These are phyloP conservation scores for Anseranas semipalmata DNA, from an alignment of 2,113 vertebrate genomes.

Conservation along the genomic window DNA sequence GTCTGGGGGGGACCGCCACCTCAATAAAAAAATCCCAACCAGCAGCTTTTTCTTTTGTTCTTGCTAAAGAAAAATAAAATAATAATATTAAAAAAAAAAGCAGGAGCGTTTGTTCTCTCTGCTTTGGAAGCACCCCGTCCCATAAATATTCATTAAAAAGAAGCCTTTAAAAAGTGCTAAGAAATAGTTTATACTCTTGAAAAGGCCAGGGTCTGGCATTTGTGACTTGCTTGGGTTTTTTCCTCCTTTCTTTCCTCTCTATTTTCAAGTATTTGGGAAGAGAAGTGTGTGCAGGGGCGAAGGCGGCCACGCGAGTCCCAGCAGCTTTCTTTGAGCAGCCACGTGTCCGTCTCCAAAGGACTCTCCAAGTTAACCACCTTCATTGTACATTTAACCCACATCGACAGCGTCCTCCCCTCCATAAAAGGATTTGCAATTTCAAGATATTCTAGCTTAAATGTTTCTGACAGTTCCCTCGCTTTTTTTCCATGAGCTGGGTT, in stretches of 20 bases:
- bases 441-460: slow-evolving; percentile 99
- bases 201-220: slow-evolving; percentile 73
- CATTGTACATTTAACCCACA: slow-evolving; percentile 99
- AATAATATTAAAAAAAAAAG: slow-evolving; percentile 53
- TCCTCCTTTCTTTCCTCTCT: slow-evolving; percentile 77
- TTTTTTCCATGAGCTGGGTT: slow-evolving; percentile 96
- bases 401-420: slow-evolving; percentile 97
- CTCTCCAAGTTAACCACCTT: slow-evolving; percentile 99
- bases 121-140: slow-evolving; percentile 72
- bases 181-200: slow-evolving; percentile 74
- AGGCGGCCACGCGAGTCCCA: slow-evolving; percentile 95
- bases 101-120: slow-evolving; percentile 65
- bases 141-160: slow-evolving; percentile 73
- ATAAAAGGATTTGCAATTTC: slow-evolving; percentile 99
- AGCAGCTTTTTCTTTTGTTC: slow-evolving; percentile 45
- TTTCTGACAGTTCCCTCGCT: slow-evolving; percentile 99
- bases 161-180: slow-evolving; percentile 77
- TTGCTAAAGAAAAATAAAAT: slow-evolving; percentile 64
- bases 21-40: not conserved
- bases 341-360: slow-evolving; percentile 99
- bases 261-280: slow-evolving; percentile 83
- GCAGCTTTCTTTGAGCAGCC: slow-evolving; percentile 98
- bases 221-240: slow-evolving; percentile 73
- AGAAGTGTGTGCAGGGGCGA: slow-evolving; percentile 90
- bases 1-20: not conserved